Evolutionary conservation across 2,888 invertebrate genomes (phyloP).

Genomic region (Allacma fusca): DNA sequence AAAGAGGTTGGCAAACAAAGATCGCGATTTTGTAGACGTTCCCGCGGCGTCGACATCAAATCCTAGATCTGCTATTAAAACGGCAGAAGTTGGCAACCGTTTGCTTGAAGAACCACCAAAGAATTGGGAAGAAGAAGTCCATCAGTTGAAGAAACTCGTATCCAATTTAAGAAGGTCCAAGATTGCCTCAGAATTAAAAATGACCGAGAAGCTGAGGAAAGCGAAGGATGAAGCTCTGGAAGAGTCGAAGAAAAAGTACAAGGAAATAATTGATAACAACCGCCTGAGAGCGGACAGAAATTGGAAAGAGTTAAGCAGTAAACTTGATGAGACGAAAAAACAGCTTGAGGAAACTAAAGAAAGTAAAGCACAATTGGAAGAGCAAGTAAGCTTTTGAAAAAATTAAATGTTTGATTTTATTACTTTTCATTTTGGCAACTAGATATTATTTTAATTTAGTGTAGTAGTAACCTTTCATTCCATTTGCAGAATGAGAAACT

Average conservation of each 20-base stretch:
- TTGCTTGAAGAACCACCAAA: background rate
- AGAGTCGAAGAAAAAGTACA: constrained; percentile 25
- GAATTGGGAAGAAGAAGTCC: background rate
- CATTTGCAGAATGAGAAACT: constrained; percentile 47
- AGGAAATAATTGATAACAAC: background rate
- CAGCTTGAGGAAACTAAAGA: background rate
- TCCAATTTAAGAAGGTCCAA: background rate
- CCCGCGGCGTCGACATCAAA: too few relatives aligned
- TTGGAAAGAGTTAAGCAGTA: background rate
- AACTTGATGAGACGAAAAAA: constrained; percentile 5
- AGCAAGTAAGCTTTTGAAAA: constrained; percentile 31
- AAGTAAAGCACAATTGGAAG: background rate
- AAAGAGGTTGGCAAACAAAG: too few relatives aligned
- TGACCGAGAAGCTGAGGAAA: background rate
- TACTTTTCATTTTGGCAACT: background rate
- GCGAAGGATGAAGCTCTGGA: background rate
- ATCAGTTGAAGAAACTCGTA: background rate
- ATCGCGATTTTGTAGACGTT: too few relatives aligned
- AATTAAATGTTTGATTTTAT: background rate
- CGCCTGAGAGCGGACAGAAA: background rate
- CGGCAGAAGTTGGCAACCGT: background rate
- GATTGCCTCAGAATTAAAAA: too few relatives aligned
- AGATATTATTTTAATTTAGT: constrained; percentile 4
- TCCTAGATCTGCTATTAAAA: too few relatives aligned
- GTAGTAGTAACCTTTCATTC: background rate